Evolutionary conservation across 2,797 vertebrate genomes (phyloP), one percentile per base, ranked within the genome.

Genomic region (Luscinia luscinia): DNA sequence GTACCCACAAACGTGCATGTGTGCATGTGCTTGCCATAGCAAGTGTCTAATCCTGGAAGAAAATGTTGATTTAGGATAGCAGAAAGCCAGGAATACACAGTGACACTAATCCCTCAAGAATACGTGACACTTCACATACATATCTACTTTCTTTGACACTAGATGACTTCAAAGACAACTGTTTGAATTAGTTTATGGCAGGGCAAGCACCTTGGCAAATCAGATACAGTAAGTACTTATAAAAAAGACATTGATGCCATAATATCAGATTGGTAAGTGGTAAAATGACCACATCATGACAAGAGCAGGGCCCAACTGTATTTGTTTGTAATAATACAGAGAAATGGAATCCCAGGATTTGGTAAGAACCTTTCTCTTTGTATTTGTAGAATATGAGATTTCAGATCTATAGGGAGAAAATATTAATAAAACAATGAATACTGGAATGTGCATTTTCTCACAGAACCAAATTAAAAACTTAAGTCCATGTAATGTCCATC

Each of bases 1-100:
- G 27, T 36, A 62, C 14, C 38, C 59, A 63, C 48, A 52, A 28
- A 75, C 1, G 1, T 3, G 40, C 18, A 72, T 0, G 0, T 2
- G 14, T 43, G 34, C 48, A n/a, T 2, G 51, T 19, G 28, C 74
- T 45, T 27, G 12, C 54, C 74, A 81, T 21, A 82, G 52, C 59
- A 49, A 52, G 43, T 14, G 40, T 54, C 67, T 88, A 68, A 92
- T 51, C 82, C 66, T 55, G 49, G 52, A 90, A 74, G 30, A 57
- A 68, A 86, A 30, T 1, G 4, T 6, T 24, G 11, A 69, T 73
- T 87, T 43, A 68, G 16, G 3, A 15, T 3, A 49, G 66, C 54
- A 27, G 40, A 51, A 70, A 90, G 26, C 12, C 21, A 57, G 41
- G n/a, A 89, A 81, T 14, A 64, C 5, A 7, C 38, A 68, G 62